Percentiles rank a stretch among this genome's conserved stretches.
These are phyloP conservation scores for Leptopilina drosophilae DNA, from an alignment of 2,888 invertebrate species.

Conservation along the genomic window DNA sequence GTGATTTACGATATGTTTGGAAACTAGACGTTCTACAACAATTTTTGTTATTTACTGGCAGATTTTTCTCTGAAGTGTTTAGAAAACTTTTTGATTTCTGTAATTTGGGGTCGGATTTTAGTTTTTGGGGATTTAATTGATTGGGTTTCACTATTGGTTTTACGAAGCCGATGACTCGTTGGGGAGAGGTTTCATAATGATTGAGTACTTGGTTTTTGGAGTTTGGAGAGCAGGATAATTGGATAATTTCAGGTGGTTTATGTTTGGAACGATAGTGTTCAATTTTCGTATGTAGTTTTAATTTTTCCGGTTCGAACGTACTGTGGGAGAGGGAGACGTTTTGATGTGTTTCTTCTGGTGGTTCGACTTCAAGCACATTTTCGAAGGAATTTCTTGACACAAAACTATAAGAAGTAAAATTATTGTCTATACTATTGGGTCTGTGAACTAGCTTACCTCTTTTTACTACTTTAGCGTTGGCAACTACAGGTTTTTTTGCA, in stretches of 20 bases:
- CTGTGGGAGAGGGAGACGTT: not conserved
- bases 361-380: slow-evolving; percentile 50
- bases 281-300: slow-evolving; percentile 51
- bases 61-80: slow-evolving; percentile 31
- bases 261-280: slow-evolving; percentile 32
- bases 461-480: slow-evolving; percentile 68
- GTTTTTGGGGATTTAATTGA: slow-evolving; percentile 26
- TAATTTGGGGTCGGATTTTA: slow-evolving; percentile 42
- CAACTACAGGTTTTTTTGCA: slow-evolving; percentile 59
- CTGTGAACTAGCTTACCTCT: slow-evolving; percentile 74
- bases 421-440: slow-evolving; percentile 58
- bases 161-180: not conserved
- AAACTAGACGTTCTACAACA: not conserved
- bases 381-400: slow-evolving; percentile 62
- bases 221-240: not conserved
- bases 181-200: not conserved
- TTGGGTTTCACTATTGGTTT: slow-evolving; percentile 47
- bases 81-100: slow-evolving; percentile 53
- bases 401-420: slow-evolving; percentile 65
- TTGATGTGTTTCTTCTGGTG: slow-evolving; percentile 45
- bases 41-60: not conserved
- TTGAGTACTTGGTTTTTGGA: not conserved
- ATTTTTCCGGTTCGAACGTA: slow-evolving; percentile 50
- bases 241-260: not conserved
- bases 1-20: not conserved